Conservation (phyloP, 2,113 vertebrate genomes). For the Buteo buteo region DNA sequence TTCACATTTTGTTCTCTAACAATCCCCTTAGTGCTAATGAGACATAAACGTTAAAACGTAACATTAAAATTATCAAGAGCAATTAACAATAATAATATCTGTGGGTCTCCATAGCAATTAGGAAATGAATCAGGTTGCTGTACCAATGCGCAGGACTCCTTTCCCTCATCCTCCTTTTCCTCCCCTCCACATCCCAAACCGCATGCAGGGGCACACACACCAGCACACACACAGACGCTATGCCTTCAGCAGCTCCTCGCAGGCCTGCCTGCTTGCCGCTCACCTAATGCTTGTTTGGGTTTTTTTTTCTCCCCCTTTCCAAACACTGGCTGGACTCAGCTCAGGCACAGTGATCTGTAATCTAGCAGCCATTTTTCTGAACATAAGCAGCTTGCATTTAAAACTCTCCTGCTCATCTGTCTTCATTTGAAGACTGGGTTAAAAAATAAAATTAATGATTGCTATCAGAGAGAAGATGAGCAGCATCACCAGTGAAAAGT, state of each 20-base stretch:
- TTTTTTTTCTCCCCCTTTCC: slow-evolving; percentile 22
- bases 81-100: slow-evolving; percentile 41
- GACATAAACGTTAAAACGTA: slow-evolving; percentile 22
- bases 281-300: slow-evolving; percentile 10
- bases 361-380: slow-evolving; percentile 78
- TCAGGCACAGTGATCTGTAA: slow-evolving; percentile 66
- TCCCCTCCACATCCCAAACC: neutral
- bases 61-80: slow-evolving; percentile 40
- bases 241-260: neutral
- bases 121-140: neutral
- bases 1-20: neutral
- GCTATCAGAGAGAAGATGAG: slow-evolving; percentile 88
- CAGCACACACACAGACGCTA: neutral
- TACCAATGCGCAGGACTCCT: neutral
- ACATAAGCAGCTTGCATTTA: slow-evolving; percentile 83
- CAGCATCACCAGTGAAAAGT: slow-evolving; percentile 87
- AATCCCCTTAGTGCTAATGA: neutral
- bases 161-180: neutral
- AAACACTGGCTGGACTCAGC: slow-evolving; percentile 42
- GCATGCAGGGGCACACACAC: accelerated
- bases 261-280: neutral
- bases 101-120: slow-evolving; percentile 38
- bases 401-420: slow-evolving; percentile 81
- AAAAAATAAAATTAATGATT: slow-evolving; percentile 94
- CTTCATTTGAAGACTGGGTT: slow-evolving; percentile 90